Evolutionary conservation across 1,140 invertebrate genomes (phyloP).

Genomic region (Cydia strobilella): DNA sequence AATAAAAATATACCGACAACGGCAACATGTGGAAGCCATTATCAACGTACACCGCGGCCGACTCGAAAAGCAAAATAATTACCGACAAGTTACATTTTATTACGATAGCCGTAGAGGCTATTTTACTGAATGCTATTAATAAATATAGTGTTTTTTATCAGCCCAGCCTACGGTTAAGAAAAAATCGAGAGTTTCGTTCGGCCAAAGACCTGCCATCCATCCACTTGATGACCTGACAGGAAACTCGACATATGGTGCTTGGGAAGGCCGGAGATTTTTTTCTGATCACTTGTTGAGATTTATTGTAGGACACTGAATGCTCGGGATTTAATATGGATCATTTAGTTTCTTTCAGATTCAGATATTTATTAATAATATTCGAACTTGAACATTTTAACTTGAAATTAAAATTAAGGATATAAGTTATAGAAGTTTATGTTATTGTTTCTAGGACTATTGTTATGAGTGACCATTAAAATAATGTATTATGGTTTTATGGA

Average conservation of each 20-base stretch:
- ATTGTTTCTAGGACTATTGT: not conserved
- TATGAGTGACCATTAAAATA: not conserved
- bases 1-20: conserved; percentile 31
- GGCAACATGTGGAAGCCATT: conserved; percentile 45
- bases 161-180: conserved; percentile 33
- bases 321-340: not conserved
- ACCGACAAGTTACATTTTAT: conserved; percentile 22
- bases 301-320: conserved; percentile 33
- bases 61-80: conserved; percentile 34
- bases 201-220: conserved; percentile 44
- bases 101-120: conserved; percentile 28
- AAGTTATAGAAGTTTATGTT: not conserved
- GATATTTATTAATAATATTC: no score
- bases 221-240: conserved; percentile 50
- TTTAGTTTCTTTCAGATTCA: not conserved
- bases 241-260: conserved; percentile 53
- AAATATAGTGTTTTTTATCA: not conserved
- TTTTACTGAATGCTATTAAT: conserved; percentile 12
- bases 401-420: not conserved
- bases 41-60: conserved; percentile 33
- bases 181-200: conserved; percentile 40
- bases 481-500: not conserved
- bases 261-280: conserved; percentile 43
- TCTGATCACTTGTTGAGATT: conserved; percentile 41
- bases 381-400: not conserved